A percentile compares a stretch with the other conserved stretches of the same genome.
These are phyloP conservation scores for Ridgeia piscesae DNA, from an alignment of 1,140 invertebrate species.

Conservation along the genomic window DNA sequence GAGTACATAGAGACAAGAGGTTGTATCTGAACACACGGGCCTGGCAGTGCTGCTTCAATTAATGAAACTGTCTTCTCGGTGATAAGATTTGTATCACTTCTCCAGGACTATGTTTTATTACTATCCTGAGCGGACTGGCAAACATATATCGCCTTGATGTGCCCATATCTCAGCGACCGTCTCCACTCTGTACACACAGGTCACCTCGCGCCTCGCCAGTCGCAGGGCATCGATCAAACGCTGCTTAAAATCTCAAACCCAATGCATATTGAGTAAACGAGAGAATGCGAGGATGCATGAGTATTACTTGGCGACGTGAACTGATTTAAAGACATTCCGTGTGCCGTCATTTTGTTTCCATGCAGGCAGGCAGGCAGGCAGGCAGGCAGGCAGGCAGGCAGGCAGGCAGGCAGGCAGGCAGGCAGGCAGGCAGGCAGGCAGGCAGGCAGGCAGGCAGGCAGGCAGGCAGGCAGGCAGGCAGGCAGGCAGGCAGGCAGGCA, in stretches of 20 bases:
- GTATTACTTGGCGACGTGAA: not conserved
- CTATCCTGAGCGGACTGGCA: not conserved
- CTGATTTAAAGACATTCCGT: not conserved
- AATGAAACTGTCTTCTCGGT: not conserved
- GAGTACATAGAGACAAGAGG: not conserved
- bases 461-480: slow-evolving; percentile 29
- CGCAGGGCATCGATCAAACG: not conserved
- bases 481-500: slow-evolving; percentile 31
- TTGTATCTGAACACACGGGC: not conserved
- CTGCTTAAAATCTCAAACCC: not conserved
- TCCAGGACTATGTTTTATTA: not conserved
- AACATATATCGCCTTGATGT: not conserved
- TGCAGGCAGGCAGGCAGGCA: slow-evolving; percentile 27
- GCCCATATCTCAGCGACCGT: not conserved
- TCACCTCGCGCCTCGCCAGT: not conserved
- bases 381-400: slow-evolving; percentile 32
- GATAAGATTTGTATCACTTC: too few relatives aligned
- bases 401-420: slow-evolving; percentile 32
- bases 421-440: slow-evolving; percentile 30
- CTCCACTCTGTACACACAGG: not conserved
- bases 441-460: slow-evolving; percentile 30
- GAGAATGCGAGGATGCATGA: not conserved
- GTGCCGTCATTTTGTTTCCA: not conserved
- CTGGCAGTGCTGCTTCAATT: not conserved
- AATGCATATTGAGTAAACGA: not conserved